phyloP scores from a whole-genome alignment of 2,888 invertebrate genomes.

The Chironomus riparius region DNA sequence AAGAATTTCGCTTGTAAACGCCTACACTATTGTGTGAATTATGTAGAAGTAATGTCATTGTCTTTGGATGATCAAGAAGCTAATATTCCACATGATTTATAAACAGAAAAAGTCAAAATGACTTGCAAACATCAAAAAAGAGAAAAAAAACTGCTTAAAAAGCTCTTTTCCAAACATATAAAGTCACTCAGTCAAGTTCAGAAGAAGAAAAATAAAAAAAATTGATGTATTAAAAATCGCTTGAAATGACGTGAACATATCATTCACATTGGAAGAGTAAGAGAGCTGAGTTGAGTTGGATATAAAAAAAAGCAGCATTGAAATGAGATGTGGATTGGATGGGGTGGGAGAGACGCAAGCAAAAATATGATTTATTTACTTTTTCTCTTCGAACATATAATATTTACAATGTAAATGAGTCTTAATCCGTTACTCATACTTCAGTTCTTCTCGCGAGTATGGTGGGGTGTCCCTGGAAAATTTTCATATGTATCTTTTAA shows the following conservation, averaged over 20 bases:
- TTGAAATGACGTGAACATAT: neutral
- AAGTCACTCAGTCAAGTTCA: too few relatives aligned
- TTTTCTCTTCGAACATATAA: neutral
- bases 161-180: too few relatives aligned
- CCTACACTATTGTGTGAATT: too few relatives aligned
- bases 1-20: too few relatives aligned
- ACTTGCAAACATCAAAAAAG: neutral
- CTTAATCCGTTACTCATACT: slow-evolving; percentile 7
- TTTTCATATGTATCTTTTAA: neutral
- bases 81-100: too few relatives aligned
- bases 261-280: neutral
- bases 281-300: too few relatives aligned
- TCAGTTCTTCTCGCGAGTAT: neutral
- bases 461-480: neutral
- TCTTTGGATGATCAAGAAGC: too few relatives aligned
- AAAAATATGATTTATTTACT: slow-evolving; percentile 19
- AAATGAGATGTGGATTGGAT: neutral
- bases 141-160: neutral
- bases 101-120: too few relatives aligned
- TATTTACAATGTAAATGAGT: slow-evolving; percentile 25
- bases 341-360: neutral
- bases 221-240: neutral
- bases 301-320: too few relatives aligned
- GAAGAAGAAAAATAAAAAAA: neutral
- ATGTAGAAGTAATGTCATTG: too few relatives aligned